A percentile compares a stretch with the other conserved stretches of the same genome.
Conservation (phyloP, 2,113 vertebrate species). For the Pseudorhombus dupliciocellatus region DNA sequence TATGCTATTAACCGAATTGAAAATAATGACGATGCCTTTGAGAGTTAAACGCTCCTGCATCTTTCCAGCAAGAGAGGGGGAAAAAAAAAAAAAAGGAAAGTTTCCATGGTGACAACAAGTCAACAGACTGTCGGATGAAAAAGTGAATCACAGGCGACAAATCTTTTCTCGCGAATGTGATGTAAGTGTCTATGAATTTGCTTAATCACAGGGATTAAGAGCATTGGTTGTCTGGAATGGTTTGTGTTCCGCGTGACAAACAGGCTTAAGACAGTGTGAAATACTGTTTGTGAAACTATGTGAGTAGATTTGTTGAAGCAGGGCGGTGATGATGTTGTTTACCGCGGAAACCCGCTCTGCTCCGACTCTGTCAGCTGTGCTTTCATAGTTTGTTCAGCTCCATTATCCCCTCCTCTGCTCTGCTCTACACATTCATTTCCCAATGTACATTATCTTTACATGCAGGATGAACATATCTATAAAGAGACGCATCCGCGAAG, state of each 20-base stretch:
- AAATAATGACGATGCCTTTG: constrained; percentile 38
- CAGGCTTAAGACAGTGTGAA: not conserved
- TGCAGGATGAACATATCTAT: not conserved
- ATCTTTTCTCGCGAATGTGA: not conserved
- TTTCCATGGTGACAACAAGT: constrained; percentile 33
- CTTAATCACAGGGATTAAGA: constrained; percentile 8
- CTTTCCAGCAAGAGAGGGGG: not conserved
- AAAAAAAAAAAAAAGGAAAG: not conserved
- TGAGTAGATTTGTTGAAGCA: not conserved
- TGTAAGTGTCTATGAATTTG: constrained; percentile 4
- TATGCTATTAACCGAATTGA: constrained; percentile 41
- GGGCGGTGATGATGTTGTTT: not conserved
- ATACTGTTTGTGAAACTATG: constrained; percentile 5
- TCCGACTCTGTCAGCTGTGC: constrained; percentile 8
- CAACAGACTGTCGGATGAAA: not conserved
- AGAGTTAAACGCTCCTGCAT: constrained; percentile 25
- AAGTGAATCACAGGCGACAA: not conserved
- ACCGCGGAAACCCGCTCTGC: constrained; percentile 1
- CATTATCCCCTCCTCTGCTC: constrained; percentile 9
- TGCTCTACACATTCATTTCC: constrained; percentile 6
- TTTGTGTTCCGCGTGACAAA: constrained; percentile 13
- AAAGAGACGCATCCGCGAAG: not conserved
- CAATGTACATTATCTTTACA: not conserved
- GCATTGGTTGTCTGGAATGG: not conserved
- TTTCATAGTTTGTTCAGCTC: constrained; percentile 14